Evolutionary conservation across 2,797 vertebrate species (phyloP).

Genomic region (Phalloptychus januarius): DNA sequence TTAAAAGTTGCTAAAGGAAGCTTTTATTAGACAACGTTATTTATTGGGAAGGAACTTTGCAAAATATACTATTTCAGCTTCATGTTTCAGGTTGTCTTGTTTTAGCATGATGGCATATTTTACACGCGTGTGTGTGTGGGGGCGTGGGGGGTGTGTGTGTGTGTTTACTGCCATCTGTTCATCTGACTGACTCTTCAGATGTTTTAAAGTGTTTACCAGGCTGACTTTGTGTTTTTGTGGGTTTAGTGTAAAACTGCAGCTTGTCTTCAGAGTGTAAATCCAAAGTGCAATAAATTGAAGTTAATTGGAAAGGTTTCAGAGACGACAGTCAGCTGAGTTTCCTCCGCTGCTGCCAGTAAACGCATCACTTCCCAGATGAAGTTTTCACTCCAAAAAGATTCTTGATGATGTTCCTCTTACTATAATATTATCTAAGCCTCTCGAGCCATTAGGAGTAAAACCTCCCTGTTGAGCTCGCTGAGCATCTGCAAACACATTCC

Average conservation of each 20-base stretch:
- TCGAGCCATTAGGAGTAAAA: slow-evolving; percentile 50
- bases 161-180: neutral
- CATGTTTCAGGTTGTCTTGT: slow-evolving; percentile 29
- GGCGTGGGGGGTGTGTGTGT: too few species aligned
- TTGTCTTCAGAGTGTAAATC: slow-evolving; percentile 51
- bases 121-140: neutral
- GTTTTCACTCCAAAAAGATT: slow-evolving; percentile 33
- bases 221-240: slow-evolving; percentile 24
- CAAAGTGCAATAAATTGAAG: slow-evolving; percentile 58
- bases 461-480: slow-evolving; percentile 49
- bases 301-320: slow-evolving; percentile 60
- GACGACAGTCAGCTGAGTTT: slow-evolving; percentile 53
- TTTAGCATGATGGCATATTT: slow-evolving; percentile 15
- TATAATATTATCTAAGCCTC: slow-evolving; percentile 51
- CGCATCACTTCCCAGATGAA: slow-evolving; percentile 46
- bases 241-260: neutral
- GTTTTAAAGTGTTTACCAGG: slow-evolving; percentile 26
- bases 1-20: slow-evolving; percentile 24
- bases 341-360: slow-evolving; percentile 39
- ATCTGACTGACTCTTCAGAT: neutral
- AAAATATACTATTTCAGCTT: slow-evolving; percentile 1
- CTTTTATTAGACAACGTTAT: slow-evolving; percentile 20
- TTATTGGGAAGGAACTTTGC: slow-evolving; percentile 5
- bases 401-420: slow-evolving; percentile 30
- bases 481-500: slow-evolving; percentile 68